A percentile compares a stretch with the other conserved stretches of the same genome.
phyloP scores from a whole-genome alignment of 1,140 invertebrate genomes.

The Drosophila asahinai region DNA sequence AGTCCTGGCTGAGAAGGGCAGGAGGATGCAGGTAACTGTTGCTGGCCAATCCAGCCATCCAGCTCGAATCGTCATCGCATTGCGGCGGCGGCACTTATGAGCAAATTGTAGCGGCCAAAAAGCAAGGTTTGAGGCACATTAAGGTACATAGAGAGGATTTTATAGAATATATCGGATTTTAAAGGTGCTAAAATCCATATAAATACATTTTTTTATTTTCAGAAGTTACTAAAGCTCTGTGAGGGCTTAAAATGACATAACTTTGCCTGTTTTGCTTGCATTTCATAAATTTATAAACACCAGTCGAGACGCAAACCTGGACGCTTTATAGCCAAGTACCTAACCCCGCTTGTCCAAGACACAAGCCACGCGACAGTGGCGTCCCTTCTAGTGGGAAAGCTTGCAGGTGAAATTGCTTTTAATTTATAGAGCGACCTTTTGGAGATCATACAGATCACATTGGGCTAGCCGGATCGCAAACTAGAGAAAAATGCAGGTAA shows the following conservation, averaged over 20 bases:
- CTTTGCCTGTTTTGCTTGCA: neutral
- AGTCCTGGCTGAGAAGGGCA: neutral
- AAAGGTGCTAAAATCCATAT: neutral
- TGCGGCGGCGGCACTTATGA: neutral
- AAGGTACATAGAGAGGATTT: neutral
- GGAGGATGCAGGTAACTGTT: constrained; percentile 9
- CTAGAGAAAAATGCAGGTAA: too few species aligned
- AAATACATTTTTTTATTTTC: neutral
- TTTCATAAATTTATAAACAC: neutral
- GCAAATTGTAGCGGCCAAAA: neutral
- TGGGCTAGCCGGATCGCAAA: too few species aligned
- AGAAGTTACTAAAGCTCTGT: too few species aligned
- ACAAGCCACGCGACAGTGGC: neutral
- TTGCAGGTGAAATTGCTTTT: too few species aligned
- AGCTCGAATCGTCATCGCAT: neutral
- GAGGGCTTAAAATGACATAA: neutral
- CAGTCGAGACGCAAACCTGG: neutral
- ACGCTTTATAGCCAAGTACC: neutral
- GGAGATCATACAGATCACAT: too few species aligned
- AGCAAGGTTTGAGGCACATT: neutral
- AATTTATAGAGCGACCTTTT: too few species aligned
- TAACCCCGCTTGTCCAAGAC: neutral
- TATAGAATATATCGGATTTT: too few species aligned
- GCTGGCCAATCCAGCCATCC: constrained; percentile 24
- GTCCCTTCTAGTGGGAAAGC: neutral